Conservation (phyloP, 2,888 invertebrate genomes). For the Lycocerus yunnanus region DNA sequence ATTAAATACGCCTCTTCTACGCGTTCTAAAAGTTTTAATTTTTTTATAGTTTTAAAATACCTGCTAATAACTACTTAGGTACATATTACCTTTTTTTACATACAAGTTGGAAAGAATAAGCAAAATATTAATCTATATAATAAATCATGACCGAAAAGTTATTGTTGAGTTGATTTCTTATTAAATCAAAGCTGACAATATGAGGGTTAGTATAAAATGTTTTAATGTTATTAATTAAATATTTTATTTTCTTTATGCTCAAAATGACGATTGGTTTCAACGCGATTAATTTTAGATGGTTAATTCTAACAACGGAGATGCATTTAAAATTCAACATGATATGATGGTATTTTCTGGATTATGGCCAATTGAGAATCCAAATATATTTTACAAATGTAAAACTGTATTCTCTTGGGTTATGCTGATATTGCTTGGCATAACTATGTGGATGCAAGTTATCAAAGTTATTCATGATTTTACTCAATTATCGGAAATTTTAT, state of each 20-base stretch:
- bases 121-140: not conserved
- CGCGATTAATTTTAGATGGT: not conserved
- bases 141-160: not conserved
- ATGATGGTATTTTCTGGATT: constrained; percentile 14
- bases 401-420: not conserved
- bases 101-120: not conserved
- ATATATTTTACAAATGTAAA: not conserved
- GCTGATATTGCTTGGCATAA: not conserved
- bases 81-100: not conserved
- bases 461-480: constrained; percentile 17
- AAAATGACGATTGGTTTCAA: too few species aligned
- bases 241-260: too few species aligned
- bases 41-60: not conserved
- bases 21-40: not conserved
- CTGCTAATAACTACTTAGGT: not conserved
- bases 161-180: not conserved
- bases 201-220: not conserved
- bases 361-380: constrained; percentile 15
- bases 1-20: not conserved
- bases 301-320: not conserved
- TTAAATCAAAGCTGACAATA: not conserved
- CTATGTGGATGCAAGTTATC: constrained; percentile 13
- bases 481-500: constrained; percentile 23
- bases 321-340: constrained; percentile 6
- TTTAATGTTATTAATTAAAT: not conserved